Conservation (phyloP, 2,113 vertebrate genomes). For the Dasyurus viverrinus region DNA sequence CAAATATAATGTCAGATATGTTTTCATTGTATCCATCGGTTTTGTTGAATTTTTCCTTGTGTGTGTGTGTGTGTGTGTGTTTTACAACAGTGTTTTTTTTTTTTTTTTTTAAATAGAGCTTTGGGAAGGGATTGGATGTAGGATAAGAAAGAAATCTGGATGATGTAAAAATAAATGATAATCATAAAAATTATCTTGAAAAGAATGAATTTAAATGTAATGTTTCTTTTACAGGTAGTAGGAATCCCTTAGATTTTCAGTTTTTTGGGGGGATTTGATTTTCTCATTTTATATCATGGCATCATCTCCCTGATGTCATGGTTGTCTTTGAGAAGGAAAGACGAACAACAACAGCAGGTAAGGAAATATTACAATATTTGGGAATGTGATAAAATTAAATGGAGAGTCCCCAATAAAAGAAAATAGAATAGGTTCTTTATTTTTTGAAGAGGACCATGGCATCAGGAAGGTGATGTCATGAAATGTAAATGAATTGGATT, state of each 20-base stretch:
- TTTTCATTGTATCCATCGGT: background rate
- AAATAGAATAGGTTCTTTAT: background rate
- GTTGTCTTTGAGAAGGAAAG: too few relatives aligned
- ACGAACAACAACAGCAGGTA: background rate
- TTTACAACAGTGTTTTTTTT: background rate
- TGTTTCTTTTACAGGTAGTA: background rate
- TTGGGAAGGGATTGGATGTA: background rate
- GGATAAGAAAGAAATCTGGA: background rate
- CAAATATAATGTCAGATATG: background rate
- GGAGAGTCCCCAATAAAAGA: background rate
- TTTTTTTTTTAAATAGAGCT: too few relatives aligned
- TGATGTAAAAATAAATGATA: background rate
- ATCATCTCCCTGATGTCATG: too few relatives aligned
- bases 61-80: too few relatives aligned
- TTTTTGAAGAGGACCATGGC: too few relatives aligned
- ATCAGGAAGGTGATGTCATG: too few relatives aligned
- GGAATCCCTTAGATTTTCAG: background rate
- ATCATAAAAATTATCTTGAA: background rate
- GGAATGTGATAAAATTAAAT: background rate
- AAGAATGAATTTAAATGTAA: background rate
- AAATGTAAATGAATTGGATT: too few relatives aligned
- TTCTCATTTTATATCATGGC: background rate
- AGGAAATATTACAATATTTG: background rate
- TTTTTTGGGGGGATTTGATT: background rate
- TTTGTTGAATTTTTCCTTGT: background rate